Conservation (phyloP, 2,113 vertebrate species). For the Eretmochelys imbricata region DNA sequence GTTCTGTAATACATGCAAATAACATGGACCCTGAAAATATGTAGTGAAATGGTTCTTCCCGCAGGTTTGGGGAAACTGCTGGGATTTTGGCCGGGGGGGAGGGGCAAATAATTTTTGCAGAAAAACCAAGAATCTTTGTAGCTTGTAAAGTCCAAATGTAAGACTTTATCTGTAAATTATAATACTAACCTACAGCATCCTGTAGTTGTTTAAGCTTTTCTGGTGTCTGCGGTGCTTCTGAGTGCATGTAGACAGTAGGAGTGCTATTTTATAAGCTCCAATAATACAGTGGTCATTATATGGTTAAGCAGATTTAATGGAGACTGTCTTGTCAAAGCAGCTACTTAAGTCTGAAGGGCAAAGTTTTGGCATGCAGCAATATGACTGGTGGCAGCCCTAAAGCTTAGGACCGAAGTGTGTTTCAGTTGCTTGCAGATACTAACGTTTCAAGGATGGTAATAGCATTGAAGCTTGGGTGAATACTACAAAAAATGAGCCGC, state of each 20-base stretch:
- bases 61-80: not conserved
- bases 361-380: not conserved
- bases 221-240: constrained; percentile 32
- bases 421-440: not conserved
- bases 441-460: not conserved
- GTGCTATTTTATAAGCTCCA: constrained; percentile 20
- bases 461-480: not conserved
- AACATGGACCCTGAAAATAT: not conserved
- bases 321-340: constrained; percentile 27
- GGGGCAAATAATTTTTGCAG: not conserved
- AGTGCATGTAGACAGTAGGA: constrained; percentile 5
- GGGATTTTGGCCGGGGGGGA: not conserved
- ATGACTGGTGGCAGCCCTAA: not conserved
- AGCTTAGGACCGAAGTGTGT: not conserved
- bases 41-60: not conserved
- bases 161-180: not conserved
- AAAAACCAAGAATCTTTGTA: fast-evolving
- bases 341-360: constrained; percentile 25
- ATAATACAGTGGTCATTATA: constrained; percentile 42
- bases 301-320: constrained; percentile 45
- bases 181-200: not conserved
- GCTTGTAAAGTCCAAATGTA: not conserved
- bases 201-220: not conserved
- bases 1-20: not conserved
- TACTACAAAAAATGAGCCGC: not conserved